Evolutionary conservation across 2,888 invertebrate species (phyloP).

Genomic region (Toxonevra muliebris): DNA sequence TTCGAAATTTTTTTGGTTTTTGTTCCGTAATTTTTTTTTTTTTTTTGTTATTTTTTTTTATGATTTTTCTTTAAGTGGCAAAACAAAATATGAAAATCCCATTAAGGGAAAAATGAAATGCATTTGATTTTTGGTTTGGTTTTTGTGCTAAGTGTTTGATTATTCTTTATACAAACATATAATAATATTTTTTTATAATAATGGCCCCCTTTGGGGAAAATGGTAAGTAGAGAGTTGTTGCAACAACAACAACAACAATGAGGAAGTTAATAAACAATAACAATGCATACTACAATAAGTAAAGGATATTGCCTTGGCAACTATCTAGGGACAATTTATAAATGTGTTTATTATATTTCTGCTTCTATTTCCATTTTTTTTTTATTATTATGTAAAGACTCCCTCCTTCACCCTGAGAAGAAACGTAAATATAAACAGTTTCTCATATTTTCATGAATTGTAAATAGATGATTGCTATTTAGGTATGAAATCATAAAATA

Average conservation of each 20-base stretch:
- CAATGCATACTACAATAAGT: background rate
- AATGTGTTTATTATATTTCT: constrained; percentile 26
- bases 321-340: constrained; percentile 21
- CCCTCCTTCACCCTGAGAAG: no score
- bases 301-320: background rate
- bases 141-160: constrained; percentile 11
- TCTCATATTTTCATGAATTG: constrained; percentile 21
- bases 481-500: constrained; percentile 6
- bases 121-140: constrained; percentile 24
- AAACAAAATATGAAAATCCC: constrained; percentile 25
- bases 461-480: constrained; percentile 1
- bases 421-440: constrained; percentile 20
- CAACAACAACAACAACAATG: background rate
- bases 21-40: background rate
- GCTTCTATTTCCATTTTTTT: no score
- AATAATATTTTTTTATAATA: no score
- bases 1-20: no score
- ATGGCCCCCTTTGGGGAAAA: constrained; percentile 14
- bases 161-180: no score
- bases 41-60: constrained; percentile 9
- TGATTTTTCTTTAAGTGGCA: constrained; percentile 25
- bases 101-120: constrained; percentile 15
- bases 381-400: no score
- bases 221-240: constrained; percentile 2
- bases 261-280: background rate